A percentile compares a stretch with the other conserved stretches of the same genome.
phyloP scores from a whole-genome alignment of 1,140 invertebrate species.

The Bombyx mandarina region DNA sequence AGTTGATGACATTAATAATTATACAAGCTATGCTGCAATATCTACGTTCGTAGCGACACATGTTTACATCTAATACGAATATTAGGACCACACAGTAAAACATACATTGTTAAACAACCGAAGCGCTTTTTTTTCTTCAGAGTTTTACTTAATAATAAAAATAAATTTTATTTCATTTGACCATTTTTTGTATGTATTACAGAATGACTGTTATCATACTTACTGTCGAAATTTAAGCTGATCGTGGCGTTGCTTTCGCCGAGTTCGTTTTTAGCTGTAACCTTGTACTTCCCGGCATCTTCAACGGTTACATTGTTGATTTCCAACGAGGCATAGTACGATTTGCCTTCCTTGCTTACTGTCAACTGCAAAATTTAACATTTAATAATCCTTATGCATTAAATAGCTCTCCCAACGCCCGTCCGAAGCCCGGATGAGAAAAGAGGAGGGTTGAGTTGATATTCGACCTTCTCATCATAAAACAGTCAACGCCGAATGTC shows the following conservation, averaged over 20 bases:
- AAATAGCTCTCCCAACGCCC: too few relatives aligned
- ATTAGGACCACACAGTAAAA: conserved; percentile 33
- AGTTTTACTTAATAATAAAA: neutral
- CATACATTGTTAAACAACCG: conserved; percentile 18
- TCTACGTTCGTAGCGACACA: conserved; percentile 41
- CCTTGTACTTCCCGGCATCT: conserved; percentile 97
- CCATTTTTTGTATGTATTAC: neutral
- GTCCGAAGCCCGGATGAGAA: too few relatives aligned
- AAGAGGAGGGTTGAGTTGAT: too few relatives aligned
- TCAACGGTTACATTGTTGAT: conserved; percentile 95
- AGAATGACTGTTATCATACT: conserved; percentile 67
- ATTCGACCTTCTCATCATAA: too few relatives aligned
- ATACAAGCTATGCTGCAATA: conserved; percentile 54
- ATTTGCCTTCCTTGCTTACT: conserved; percentile 92
- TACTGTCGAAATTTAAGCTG: conserved; percentile 97
- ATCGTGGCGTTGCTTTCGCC: conserved; percentile 97
- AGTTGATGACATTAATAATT: conserved; percentile 38
- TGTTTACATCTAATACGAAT: conserved; percentile 25
- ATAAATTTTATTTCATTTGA: too few relatives aligned
- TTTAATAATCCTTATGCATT: too few relatives aligned
- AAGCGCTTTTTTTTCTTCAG: conserved; percentile 4
- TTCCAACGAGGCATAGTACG: conserved; percentile 92
- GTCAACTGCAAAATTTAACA: conserved; percentile 75
- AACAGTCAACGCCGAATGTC: too few relatives aligned
- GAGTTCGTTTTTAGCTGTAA: conserved; percentile 95